Percentiles rank a stretch among this genome's conserved stretches.
Evolutionary conservation across 2,888 invertebrate species (phyloP).

Genomic region (Fabriciana adippe): DNA sequence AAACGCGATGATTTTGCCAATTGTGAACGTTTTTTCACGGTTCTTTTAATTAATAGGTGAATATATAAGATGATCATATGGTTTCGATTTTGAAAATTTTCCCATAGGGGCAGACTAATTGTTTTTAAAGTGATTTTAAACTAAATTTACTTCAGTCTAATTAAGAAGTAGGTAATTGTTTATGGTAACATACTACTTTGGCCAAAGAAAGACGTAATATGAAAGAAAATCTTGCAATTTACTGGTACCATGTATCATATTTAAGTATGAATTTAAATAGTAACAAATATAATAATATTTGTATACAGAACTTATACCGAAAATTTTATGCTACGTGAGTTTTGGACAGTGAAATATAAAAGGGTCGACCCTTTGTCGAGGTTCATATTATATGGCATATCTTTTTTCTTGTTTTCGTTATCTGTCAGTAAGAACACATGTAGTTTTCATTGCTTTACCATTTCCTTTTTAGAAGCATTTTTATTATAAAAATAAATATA

Average conservation of each 20-base stretch:
- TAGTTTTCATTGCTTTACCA: constrained; percentile 30
- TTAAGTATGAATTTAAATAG: constrained; percentile 24
- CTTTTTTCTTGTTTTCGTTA: constrained; percentile 46
- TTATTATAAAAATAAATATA: neutral
- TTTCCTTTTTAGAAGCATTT: constrained; percentile 10
- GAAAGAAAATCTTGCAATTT: too few relatives aligned
- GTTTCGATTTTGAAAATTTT: too few relatives aligned
- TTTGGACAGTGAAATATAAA: constrained; percentile 44
- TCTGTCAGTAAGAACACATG: constrained; percentile 43
- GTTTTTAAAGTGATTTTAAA: too few relatives aligned
- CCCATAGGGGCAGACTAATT: too few relatives aligned
- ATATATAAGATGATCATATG: too few relatives aligned
- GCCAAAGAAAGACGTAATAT: too few relatives aligned
- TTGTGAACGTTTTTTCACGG: too few relatives aligned
- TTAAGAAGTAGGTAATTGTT: too few relatives aligned
- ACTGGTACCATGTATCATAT: neutral
- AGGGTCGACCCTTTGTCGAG: constrained; percentile 49
- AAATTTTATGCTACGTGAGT: constrained; percentile 43
- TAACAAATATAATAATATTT: constrained; percentile 37
- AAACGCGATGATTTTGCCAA: too few relatives aligned
- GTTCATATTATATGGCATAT: constrained; percentile 49
- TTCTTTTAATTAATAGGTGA: too few relatives aligned
- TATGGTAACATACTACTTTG: too few relatives aligned
- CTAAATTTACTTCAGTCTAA: too few relatives aligned
- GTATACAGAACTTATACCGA: constrained; percentile 39